Percentiles rank a stretch among this genome's conserved stretches.
Conservation (phyloP, 2,888 invertebrate species). For the Resseliella maxima region DNA sequence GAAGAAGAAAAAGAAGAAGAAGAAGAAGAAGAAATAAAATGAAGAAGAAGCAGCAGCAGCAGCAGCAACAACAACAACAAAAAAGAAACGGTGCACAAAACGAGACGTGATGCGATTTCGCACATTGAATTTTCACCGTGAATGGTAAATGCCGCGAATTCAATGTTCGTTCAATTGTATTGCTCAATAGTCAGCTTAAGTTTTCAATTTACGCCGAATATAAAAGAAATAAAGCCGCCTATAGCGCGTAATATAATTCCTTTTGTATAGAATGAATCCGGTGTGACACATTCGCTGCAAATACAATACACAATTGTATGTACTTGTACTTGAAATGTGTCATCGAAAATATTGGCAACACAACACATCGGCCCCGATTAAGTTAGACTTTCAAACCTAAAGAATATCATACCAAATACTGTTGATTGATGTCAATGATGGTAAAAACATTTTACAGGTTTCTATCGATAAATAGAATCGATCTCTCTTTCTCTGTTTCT, state of each 20-base stretch:
- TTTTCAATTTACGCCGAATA: slow-evolving; percentile 47
- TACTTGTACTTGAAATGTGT: background rate
- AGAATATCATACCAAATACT: too few relatives aligned
- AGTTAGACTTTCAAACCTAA: too few relatives aligned
- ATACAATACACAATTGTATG: slow-evolving; percentile 40
- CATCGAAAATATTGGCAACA: slow-evolving; percentile 33
- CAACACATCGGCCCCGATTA: too few relatives aligned
- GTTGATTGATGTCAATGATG: too few relatives aligned
- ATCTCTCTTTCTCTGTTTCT: background rate
- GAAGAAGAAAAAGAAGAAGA: too few relatives aligned
- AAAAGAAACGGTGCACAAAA: too few relatives aligned
- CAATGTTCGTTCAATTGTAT: background rate
- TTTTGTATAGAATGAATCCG: background rate
- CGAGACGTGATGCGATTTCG: background rate
- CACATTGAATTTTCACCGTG: background rate
- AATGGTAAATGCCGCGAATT: background rate
- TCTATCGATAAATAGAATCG: background rate
- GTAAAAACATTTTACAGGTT: slow-evolving; percentile 6
- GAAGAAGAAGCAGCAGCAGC: too few relatives aligned
- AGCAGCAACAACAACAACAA: too few relatives aligned
- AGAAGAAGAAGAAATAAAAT: too few relatives aligned
- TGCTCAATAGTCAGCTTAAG: slow-evolving; percentile 35
- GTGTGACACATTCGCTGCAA: background rate
- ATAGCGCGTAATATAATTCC: slow-evolving; percentile 30
- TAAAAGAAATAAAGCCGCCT: slow-evolving; percentile 51